Percentiles rank a stretch among this genome's conserved stretches.
phyloP scores from a whole-genome alignment of 2,797 vertebrate genomes.

The Eulemur coronatus region DNA sequence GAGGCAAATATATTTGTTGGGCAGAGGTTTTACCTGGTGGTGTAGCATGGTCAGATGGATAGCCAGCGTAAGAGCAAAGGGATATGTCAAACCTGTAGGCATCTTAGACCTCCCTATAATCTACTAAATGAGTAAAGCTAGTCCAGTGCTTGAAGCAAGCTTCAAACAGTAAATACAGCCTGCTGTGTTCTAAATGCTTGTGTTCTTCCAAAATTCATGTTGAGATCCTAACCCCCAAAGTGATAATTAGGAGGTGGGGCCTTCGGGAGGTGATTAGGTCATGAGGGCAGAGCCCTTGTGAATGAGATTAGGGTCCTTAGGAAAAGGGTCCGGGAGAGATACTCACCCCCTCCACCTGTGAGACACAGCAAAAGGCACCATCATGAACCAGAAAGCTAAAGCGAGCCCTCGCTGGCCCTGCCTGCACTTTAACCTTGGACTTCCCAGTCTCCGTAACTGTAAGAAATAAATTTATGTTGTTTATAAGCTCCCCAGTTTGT shows the following conservation, averaged over 20 bases:
- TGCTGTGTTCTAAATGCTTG: not conserved
- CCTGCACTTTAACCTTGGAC: not conserved
- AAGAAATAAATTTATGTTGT: not conserved
- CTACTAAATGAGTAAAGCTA: not conserved
- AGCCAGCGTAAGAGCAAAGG: not conserved
- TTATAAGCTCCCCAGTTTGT: not conserved
- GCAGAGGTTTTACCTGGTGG: not conserved
- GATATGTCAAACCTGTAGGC: not conserved
- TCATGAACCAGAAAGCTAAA: not conserved
- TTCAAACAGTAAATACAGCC: not conserved
- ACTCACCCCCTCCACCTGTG: not conserved
- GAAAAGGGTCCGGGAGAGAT: not conserved
- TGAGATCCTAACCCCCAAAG: not conserved
- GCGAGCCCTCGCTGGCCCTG: not conserved
- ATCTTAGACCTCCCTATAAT: not conserved
- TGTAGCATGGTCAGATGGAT: not conserved
- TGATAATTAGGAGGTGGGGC: not conserved
- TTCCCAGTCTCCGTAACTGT: not conserved
- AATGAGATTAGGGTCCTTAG: not conserved
- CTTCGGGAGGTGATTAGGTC: not conserved
- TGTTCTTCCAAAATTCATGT: not conserved
- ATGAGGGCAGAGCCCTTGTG: not conserved
- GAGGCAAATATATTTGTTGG: not conserved
- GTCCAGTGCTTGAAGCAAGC: not conserved
- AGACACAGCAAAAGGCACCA: not conserved